Base-by-base conservation (phyloP, 2,797 vertebrate species). In the Champsocephalus gunnari region DNA sequence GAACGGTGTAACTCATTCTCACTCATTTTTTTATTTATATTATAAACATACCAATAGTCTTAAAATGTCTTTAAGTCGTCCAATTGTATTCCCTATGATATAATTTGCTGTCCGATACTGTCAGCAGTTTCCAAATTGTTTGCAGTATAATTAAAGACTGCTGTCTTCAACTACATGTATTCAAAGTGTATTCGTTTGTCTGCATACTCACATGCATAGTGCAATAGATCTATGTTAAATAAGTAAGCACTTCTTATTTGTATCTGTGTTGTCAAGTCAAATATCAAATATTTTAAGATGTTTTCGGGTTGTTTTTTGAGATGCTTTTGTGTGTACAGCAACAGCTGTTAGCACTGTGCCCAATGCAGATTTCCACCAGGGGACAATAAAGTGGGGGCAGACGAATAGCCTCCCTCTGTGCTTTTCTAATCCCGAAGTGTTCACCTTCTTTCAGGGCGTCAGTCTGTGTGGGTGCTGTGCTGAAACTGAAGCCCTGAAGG, bases 401-500 rank as follows among this genome's bases (percentile, higher is more conserved):
- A 53, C 28, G 1, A 54, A 12, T 10, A 61, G 8, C 16, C 3
- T 7, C 9, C 24, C 34, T 47, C 13, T 59, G 13, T 56, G 28
- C 34, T 73, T 49, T 21, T 49, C 43, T 38, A 62, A 41, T 13
- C n/a, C 49, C 7, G 11, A 62, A 54, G 12, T 60, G 9, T 9
- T 45, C 24, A 66, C 13, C n/a, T 24, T 38, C 45, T 14, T 28
- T 38, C 13, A 41, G 56, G 45, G 16, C 34, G 14, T 62, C 50
- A 48, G 13, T 9, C 38, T 49, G 21, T 60, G 59, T 70, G 13
- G 45, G 44, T 16, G 47, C 51, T 62, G 58, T 43, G 54, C 51
- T 47, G 43, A 72, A 57, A 57, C 0, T 41, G 8, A 80, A 64
- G 24, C 55, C 63, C 66, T 7, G 49, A 77, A 61, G 72, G 54